Evolutionary conservation across 2,888 invertebrate species (phyloP).

Genomic region (Exocentrus adspersus): DNA sequence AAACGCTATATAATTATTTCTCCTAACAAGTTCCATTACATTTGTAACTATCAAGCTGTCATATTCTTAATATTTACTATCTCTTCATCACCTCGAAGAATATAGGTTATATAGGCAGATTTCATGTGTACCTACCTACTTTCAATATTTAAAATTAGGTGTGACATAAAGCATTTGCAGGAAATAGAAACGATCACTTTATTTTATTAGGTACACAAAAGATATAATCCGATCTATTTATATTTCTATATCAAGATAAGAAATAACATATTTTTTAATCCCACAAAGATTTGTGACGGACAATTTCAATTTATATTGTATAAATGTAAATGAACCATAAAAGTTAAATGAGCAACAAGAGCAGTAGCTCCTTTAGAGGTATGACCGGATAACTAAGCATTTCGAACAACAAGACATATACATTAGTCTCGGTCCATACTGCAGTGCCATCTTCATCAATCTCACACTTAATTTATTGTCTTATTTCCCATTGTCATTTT

Average conservation of each 20-base stretch:
- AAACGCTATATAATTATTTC: no score
- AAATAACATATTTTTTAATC: neutral
- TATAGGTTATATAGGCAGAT: no score
- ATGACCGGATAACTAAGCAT: slow-evolving; percentile 37
- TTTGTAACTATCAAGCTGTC: no score
- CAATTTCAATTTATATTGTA: slow-evolving; percentile 24
- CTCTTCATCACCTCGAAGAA: no score
- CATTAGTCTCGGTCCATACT: slow-evolving; percentile 57
- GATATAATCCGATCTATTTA: neutral
- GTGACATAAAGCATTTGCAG: no score
- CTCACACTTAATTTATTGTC: slow-evolving; percentile 59
- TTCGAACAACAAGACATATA: slow-evolving; percentile 38
- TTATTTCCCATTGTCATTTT: slow-evolving; percentile 57
- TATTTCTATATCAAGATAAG: neutral
- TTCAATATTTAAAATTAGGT: no score
- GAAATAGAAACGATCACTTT: no score
- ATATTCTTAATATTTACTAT: no score
- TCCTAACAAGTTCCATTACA: no score
- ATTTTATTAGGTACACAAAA: neutral
- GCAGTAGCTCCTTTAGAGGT: slow-evolving; percentile 31
- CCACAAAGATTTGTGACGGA: neutral
- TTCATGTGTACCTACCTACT: no score
- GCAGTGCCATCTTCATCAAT: slow-evolving; percentile 58
- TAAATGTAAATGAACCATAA: slow-evolving; percentile 33
- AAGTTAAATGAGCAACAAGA: slow-evolving; percentile 26